Percentiles rank a stretch among this genome's conserved stretches.
phyloP scores from a whole-genome alignment of 2,797 vertebrate genomes.

The Alca torda region DNA sequence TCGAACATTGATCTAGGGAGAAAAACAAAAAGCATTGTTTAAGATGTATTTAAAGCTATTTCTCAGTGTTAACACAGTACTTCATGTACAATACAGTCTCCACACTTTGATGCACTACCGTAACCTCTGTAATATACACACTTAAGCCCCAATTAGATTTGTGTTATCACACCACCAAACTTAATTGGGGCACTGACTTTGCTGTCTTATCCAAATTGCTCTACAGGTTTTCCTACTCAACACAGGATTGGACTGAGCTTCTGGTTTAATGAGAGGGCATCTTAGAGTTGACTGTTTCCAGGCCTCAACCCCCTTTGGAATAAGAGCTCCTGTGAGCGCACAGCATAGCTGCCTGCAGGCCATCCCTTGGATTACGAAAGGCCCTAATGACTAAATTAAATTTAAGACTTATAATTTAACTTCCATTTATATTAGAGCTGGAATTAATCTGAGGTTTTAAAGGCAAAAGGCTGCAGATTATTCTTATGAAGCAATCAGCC shows the following conservation, averaged over 20 bases:
- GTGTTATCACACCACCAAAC: neutral
- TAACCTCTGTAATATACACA: neutral
- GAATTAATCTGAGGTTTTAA: conserved; percentile 64
- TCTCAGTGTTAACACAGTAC: neutral
- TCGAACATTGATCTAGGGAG: conserved; percentile 90
- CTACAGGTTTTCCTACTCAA: neutral
- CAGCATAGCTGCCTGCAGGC: neutral
- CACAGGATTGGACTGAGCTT: neutral
- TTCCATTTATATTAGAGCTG: conserved; percentile 50
- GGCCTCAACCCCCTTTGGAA: neutral
- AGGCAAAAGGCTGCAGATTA: conserved; percentile 57
- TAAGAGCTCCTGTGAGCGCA: neutral
- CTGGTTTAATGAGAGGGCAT: neutral
- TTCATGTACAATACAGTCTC: neutral
- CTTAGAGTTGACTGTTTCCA: neutral
- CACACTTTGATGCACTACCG: neutral
- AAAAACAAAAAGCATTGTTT: conserved; percentile 48
- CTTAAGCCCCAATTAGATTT: neutral
- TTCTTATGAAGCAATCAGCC: conserved; percentile 33
- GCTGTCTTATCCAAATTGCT: neutral
- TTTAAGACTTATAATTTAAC: conserved; percentile 64
- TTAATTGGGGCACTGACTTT: neutral
- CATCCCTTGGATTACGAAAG: conserved; percentile 23
- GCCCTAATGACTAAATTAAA: conserved; percentile 62
- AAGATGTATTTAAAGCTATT: neutral